A percentile compares a stretch with the other conserved stretches of the same genome.
Conservation (phyloP, 2,888 invertebrate species). For the Liposcelis brunnea region DNA sequence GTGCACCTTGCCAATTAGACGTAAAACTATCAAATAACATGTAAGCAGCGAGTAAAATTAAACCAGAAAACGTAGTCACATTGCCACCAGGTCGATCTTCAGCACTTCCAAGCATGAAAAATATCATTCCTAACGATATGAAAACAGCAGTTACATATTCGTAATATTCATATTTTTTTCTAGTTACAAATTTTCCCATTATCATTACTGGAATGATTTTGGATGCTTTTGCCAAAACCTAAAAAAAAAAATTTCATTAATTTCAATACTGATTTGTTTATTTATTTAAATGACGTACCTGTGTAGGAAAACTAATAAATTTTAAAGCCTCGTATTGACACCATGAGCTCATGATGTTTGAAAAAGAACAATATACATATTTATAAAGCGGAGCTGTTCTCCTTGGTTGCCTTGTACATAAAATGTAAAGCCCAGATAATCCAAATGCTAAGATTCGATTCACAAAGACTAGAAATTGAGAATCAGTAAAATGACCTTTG, state of each 20-base stretch:
- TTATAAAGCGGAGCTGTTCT: conserved; percentile 81
- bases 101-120: conserved; percentile 73
- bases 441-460: conserved; percentile 78
- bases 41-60: conserved; percentile 72
- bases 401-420: conserved; percentile 39
- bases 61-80: conserved; percentile 65
- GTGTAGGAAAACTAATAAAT: conserved; percentile 95
- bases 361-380: conserved; percentile 89
- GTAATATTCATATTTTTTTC: conserved; percentile 68
- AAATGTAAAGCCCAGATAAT: conserved; percentile 47
- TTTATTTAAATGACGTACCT: conserved; percentile 42
- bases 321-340: conserved; percentile 99
- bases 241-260: conserved; percentile 16
- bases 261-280: neutral
- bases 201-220: conserved; percentile 97
- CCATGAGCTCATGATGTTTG: conserved; percentile 97
- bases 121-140: conserved; percentile 82
- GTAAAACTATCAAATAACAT: conserved; percentile 95
- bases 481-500: conserved; percentile 65
- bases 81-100: conserved; percentile 40
- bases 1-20: conserved; percentile 89
- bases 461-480: conserved; percentile 91
- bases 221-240: conserved; percentile 90
- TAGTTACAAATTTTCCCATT: conserved; percentile 87
- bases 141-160: conserved; percentile 83